Conservation (phyloP, 2,113 vertebrate genomes). For the Etheostoma spectabile region DNA sequence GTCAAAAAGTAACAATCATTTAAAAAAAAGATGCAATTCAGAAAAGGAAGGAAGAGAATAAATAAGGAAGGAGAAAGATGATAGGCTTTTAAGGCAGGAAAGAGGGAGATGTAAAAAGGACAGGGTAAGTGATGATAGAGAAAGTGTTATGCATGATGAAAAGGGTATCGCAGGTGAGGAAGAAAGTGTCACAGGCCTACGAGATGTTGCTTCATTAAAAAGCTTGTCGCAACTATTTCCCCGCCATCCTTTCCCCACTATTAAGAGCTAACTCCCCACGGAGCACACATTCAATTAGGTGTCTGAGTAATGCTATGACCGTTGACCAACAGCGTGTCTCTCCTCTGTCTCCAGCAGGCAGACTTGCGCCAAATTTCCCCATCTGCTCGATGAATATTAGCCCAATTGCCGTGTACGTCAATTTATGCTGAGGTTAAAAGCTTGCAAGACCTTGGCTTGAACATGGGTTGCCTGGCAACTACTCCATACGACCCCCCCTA, state of each 20-base stretch:
- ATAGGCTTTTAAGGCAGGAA: not conserved
- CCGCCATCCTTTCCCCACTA: slow-evolving; percentile 7
- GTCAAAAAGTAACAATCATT: not conserved
- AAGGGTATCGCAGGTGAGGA: not conserved
- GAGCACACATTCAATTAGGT: slow-evolving; percentile 59
- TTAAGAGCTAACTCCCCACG: slow-evolving; percentile 12
- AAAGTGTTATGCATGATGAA: slow-evolving; percentile 1
- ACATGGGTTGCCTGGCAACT: slow-evolving; percentile 81
- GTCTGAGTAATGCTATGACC: slow-evolving; percentile 49
- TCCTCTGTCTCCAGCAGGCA: slow-evolving; percentile 57
- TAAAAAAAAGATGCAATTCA: not conserved
- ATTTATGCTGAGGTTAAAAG: slow-evolving; percentile 85
- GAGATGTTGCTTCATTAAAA: slow-evolving; percentile 51
- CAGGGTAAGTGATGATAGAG: slow-evolving; percentile 11
- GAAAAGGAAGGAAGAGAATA: not conserved
- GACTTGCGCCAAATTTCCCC: slow-evolving; percentile 75
- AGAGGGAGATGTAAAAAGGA: not conserved
- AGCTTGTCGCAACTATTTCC: slow-evolving; percentile 51
- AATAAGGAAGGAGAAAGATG: not conserved
- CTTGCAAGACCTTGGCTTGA: slow-evolving; percentile 80
- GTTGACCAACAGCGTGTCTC: slow-evolving; percentile 28
- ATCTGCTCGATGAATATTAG: slow-evolving; percentile 84
- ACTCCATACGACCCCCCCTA: slow-evolving; percentile 49
- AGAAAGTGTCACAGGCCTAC: not conserved
- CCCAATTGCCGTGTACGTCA: slow-evolving; percentile 76